Evolutionary conservation across 2,888 invertebrate species (phyloP), one percentile per base, ranked within the genome.

Genomic region (Falcaria lacertinaria): DNA sequence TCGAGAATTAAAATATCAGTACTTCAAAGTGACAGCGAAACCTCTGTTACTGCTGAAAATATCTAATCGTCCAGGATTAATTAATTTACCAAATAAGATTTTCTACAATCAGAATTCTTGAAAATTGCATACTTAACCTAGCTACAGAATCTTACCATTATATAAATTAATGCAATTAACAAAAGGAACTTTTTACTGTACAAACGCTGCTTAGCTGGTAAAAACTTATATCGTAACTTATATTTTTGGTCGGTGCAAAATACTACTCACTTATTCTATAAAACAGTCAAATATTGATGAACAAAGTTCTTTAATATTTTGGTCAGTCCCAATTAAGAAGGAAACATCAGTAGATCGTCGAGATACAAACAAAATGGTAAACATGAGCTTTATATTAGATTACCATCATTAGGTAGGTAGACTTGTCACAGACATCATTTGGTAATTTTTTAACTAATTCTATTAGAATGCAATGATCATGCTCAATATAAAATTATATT

Each of bases 201-300:
- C 48, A 65, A 62, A 19, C 60, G 66, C 61, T 54, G 47, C 47
- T 58, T 63, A 58, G 48, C 42, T 49, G 54, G 63, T 57, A 57
- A 47, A 54, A 60, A 65, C 58, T 62, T 55, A 61, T 45, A 48
- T 51, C 36, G 33, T 62, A 60, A 62, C 60, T 59, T 60, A 52
- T 53, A 42, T 64, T 48, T 49, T 76, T 76, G 74, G 75, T 74
- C 73, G 54, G 67, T 69, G 74, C 77, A 80, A 80, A 65, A 63
- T 69, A 80, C 64, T 57, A 42, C 33, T 50, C 51, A 39, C 37
- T 45, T 47, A 50, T 19, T n/a, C 37, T 14, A 39, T 44, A 36
- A 44, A 28, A 11, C 11, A 28, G 8, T 28, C 28, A 3, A 11
- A 7, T 3, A 28, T 28, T 28, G 3, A 28, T 28, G 8, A 28